These are phyloP conservation scores for Gavia stellata DNA, from an alignment of 2,113 vertebrate genomes.

Conservation along the genomic window DNA sequence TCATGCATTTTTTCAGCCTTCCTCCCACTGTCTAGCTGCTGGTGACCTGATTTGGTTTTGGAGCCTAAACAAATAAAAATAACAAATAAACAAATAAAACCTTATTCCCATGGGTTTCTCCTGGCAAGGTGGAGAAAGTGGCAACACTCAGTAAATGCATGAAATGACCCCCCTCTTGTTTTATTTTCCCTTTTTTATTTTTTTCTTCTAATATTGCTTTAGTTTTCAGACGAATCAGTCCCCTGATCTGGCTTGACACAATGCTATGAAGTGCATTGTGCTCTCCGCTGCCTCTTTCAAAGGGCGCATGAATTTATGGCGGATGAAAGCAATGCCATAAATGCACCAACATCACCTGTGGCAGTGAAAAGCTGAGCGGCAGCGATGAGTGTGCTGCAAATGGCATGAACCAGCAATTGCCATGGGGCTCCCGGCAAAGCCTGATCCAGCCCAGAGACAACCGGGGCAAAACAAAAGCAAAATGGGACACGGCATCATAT, in stretches of 20 bases:
- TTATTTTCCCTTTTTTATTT: neutral
- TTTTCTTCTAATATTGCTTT: neutral
- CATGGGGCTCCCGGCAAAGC: neutral
- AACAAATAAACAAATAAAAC: neutral
- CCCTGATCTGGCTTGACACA: neutral
- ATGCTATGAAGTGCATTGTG: neutral
- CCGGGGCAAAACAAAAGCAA: neutral
- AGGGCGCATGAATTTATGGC: neutral
- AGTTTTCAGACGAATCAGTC: neutral
- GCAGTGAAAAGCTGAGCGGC: neutral
- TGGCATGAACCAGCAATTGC: neutral
- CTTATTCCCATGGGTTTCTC: neutral
- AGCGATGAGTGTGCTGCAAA: neutral
- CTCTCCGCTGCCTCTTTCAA: neutral
- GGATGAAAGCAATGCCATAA: neutral
- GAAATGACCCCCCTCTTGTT: neutral
- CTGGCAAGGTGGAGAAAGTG: neutral
- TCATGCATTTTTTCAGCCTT: neutral
- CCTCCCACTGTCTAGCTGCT: neutral
- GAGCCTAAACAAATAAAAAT: neutral
- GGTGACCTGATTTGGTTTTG: neutral
- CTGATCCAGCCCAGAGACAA: neutral
- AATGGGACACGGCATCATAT: fast-evolving
- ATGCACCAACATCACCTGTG: neutral
- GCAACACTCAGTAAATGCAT: neutral